Evolutionary conservation across 2,888 invertebrate species (phyloP).

Genomic region (Ctenicera cuprea): DNA sequence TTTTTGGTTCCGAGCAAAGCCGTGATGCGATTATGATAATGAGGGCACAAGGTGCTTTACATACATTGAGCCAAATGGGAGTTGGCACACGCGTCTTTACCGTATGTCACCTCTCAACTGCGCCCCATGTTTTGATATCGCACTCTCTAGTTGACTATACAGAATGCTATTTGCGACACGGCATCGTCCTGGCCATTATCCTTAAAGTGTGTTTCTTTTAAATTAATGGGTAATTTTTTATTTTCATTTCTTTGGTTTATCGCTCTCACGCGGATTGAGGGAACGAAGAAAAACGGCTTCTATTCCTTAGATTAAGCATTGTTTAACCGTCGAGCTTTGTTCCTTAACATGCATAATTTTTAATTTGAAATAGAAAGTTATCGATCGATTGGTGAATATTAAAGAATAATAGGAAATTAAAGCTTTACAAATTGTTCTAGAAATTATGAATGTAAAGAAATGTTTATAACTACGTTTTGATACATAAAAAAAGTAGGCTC

Average conservation of each 20-base stretch:
- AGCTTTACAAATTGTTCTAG: no score
- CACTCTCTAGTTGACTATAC: slow-evolving; percentile 25
- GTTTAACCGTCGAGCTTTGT: no score
- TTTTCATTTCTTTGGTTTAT: slow-evolving; percentile 8
- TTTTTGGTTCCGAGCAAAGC: slow-evolving; percentile 47
- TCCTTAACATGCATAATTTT: no score
- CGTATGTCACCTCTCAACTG: slow-evolving; percentile 46
- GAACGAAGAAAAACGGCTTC: not conserved
- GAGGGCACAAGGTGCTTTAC: slow-evolving; percentile 53
- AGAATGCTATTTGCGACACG: slow-evolving; percentile 21
- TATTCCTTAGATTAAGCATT: no score
- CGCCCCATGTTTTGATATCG: slow-evolving; percentile 42
- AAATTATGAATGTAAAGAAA: no score
- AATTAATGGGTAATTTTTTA: slow-evolving; percentile 24
- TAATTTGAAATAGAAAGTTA: no score
- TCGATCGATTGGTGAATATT: no score
- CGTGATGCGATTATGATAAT: slow-evolving; percentile 57
- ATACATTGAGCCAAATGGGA: slow-evolving; percentile 54
- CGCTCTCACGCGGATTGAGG: not conserved
- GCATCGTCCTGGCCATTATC: slow-evolving; percentile 14
- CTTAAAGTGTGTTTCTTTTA: slow-evolving; percentile 22
- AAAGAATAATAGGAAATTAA: no score
- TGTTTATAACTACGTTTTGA: no score
- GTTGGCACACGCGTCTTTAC: slow-evolving; percentile 49
- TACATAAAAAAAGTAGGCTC: no score